These are phyloP conservation scores for Cyphomyrus discorhynchus DNA, from an alignment of 2,113 vertebrate species.

Conservation along the genomic window DNA sequence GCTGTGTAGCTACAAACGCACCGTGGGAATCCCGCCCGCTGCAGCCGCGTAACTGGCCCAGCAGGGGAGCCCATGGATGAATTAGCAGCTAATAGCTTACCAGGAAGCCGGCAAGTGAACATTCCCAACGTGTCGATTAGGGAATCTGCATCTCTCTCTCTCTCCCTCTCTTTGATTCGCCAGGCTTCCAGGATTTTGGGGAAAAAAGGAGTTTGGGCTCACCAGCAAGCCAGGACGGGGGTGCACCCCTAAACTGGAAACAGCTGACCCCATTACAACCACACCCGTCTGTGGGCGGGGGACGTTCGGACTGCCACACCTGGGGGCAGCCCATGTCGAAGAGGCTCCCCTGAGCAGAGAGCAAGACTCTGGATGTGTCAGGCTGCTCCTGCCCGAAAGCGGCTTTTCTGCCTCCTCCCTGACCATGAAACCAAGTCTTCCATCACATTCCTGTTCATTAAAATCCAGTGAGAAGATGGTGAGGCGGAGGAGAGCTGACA, in stretches of 20 bases:
- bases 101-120: constrained; percentile 67
- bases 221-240: not conserved
- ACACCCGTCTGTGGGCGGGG: not conserved
- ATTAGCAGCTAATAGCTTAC: constrained; percentile 99
- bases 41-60: constrained; percentile 97
- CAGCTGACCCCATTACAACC: not conserved
- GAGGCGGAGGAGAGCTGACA: not conserved
- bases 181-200: constrained; percentile 47
- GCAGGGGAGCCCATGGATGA: constrained; percentile 91
- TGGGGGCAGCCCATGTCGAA: not conserved
- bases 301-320: not conserved
- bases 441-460: not conserved
- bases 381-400: not conserved
- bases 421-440: not conserved
- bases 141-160: constrained; percentile 29
- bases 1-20: constrained; percentile 93
- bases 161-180: constrained; percentile 56
- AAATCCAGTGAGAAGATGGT: not conserved
- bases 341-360: constrained; percentile 42
- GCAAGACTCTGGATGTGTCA: not conserved
- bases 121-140: constrained; percentile 69
- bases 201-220: not conserved
- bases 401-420: not conserved
- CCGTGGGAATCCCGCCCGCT: constrained; percentile 92
- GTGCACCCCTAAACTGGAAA: not conserved